Base-by-base conservation (phyloP, 2,113 vertebrate species). In the Martes martes region DNA sequence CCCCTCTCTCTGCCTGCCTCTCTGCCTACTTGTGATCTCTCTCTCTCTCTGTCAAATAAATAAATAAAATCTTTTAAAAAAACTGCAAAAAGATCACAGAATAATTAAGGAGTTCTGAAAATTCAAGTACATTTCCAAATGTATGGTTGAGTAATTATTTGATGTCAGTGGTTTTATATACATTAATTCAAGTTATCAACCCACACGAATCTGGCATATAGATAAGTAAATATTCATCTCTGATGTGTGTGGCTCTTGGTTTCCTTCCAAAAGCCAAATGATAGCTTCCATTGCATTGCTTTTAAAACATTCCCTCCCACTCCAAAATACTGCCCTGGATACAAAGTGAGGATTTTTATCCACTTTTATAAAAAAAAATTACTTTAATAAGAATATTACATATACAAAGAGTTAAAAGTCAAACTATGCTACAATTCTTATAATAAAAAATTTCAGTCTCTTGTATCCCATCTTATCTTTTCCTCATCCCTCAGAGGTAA, bases 21-120 rank as follows among this genome's bases (percentile, higher is more conserved):
- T 55, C 52, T 55, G 52, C 52, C 52, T 55, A 55, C 52, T 55
- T 55, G 52, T 55, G 52, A 55, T 18, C 52, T 16, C 50, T 50
- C 50, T 52, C 50, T 55, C 52, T 55, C 5, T 55, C 16, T 55
- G 52, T 55, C 52, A 55, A 55, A 55, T 55, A 55, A 55, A 55
- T 55, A 55, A 55, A 55, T 55, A 18, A 55, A 55, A 55, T 55
- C 52, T 55, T 55, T 18, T 1, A 18, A 52, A 52, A 95, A 93
- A 89, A 85, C 50, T 91, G 31, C 18, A 74, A 94, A 89, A 69
- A 26, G 19, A 74, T 79, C 31, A 88, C 6, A 89, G 69, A 91
- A 88, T 85, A 94, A 94, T 91, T 90, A 79, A 91, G 78, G 47
- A 84, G 36, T 89, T 93, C 42, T 85, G 57, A 91, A 95, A 88